phyloP scores from a whole-genome alignment of 53 echinoderm and acorn worm species.

The Zoroaster sp. region DNA sequence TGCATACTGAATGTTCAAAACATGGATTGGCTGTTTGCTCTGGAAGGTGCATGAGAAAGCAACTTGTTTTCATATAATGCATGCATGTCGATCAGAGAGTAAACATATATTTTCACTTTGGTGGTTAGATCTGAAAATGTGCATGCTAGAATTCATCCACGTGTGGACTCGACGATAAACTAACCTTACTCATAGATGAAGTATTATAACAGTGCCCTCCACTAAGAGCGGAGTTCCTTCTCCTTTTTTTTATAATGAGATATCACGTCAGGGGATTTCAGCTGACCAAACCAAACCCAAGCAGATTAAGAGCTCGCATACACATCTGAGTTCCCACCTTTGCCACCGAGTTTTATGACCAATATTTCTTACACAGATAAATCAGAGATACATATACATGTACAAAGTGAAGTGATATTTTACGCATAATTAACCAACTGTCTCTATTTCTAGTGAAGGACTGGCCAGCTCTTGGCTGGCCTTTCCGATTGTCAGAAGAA shows the following conservation, averaged over 20 bases:
- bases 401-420: conserved; percentile 48
- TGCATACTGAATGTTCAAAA: too few relatives aligned
- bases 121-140: background rate
- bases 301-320: background rate
- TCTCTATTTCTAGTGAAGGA: conserved; percentile 13
- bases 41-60: too few relatives aligned
- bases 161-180: too few relatives aligned
- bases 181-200: too few relatives aligned
- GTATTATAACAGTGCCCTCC: too few relatives aligned
- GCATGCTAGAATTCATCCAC: too few relatives aligned
- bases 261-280: too few relatives aligned
- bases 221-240: too few relatives aligned
- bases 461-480: background rate
- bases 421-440: background rate
- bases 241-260: too few relatives aligned
- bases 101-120: background rate
- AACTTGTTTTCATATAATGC: too few relatives aligned
- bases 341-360: conserved; percentile 57
- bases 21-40: too few relatives aligned
- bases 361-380: conserved; percentile 51
- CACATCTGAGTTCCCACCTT: background rate
- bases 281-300: conserved; percentile 10
- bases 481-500: background rate
- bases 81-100: background rate
- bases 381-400: conserved; percentile 6